Evolutionary conservation across 2,113 vertebrate genomes (phyloP).

Genomic region (Brienomyrus longianalis): DNA sequence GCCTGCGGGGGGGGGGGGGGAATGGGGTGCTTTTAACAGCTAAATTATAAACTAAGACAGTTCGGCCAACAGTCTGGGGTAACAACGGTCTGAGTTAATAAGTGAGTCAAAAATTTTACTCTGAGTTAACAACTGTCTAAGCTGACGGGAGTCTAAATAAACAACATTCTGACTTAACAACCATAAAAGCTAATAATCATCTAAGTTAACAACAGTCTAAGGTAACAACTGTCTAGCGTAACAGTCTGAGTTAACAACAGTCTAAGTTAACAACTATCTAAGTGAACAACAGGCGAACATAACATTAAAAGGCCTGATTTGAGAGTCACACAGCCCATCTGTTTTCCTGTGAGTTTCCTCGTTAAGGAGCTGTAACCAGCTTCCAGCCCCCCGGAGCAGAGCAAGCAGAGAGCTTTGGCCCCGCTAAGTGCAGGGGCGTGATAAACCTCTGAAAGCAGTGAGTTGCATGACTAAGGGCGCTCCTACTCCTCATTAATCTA

Average conservation of each 20-base stretch:
- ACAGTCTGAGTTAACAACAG: too few species aligned
- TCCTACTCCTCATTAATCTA: neutral
- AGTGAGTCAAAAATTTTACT: neutral
- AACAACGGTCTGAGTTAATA: neutral
- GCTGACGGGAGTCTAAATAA: too few species aligned
- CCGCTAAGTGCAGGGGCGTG: neutral
- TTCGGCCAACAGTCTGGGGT: neutral
- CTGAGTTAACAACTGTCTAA: neutral
- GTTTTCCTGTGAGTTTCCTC: neutral
- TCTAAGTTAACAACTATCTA: neutral
- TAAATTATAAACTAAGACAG: neutral
- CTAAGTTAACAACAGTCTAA: too few species aligned
- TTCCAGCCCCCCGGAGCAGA: neutral
- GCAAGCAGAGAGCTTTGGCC: neutral
- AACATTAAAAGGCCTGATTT: neutral
- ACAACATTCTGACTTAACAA: too few species aligned
- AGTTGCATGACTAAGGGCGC: neutral
- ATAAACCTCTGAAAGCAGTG: neutral
- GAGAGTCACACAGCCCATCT: neutral
- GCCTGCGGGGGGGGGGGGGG: constrained; percentile 70
- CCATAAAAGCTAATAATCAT: too few species aligned
- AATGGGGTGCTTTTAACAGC: neutral
- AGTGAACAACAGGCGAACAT: neutral
- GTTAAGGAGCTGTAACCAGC: neutral
- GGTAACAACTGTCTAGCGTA: too few species aligned